Conservation (phyloP, 2,113 vertebrate genomes). For the Xiphias gladius region DNA sequence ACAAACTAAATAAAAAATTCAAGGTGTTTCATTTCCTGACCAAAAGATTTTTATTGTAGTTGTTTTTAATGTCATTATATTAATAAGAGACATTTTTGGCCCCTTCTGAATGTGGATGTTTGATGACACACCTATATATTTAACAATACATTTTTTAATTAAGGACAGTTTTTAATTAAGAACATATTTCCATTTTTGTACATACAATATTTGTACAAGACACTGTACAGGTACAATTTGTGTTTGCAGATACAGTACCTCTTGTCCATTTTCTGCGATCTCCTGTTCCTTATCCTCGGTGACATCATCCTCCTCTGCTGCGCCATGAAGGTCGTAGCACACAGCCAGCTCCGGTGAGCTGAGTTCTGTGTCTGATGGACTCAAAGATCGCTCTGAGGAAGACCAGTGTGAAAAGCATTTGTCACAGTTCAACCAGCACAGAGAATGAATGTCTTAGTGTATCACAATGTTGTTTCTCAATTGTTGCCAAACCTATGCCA, state of each 20-base stretch:
- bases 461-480: not conserved
- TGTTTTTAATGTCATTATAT: not conserved
- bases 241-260: slow-evolving; percentile 56
- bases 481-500: slow-evolving; percentile 68
- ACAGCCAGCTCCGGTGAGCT: slow-evolving; percentile 71
- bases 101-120: not conserved
- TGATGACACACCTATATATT: not conserved
- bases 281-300: slow-evolving; percentile 49
- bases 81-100: too few relatives aligned
- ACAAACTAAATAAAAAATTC: not conserved
- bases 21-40: not conserved
- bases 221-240: not conserved
- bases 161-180: not conserved
- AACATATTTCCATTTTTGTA: not conserved
- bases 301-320: slow-evolving; percentile 56
- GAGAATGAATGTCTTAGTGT: not conserved
- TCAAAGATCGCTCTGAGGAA: slow-evolving; percentile 69
- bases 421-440: not conserved
- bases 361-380: slow-evolving; percentile 73
- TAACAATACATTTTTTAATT: not conserved
- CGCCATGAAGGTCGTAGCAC: slow-evolving; percentile 55
- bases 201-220: not conserved
- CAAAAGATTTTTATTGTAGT: not conserved
- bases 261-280: slow-evolving; percentile 81
- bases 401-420: not conserved